phyloP scores from a whole-genome alignment of 2,113 vertebrate species.

The Periophthalmodon schlosseri region DNA sequence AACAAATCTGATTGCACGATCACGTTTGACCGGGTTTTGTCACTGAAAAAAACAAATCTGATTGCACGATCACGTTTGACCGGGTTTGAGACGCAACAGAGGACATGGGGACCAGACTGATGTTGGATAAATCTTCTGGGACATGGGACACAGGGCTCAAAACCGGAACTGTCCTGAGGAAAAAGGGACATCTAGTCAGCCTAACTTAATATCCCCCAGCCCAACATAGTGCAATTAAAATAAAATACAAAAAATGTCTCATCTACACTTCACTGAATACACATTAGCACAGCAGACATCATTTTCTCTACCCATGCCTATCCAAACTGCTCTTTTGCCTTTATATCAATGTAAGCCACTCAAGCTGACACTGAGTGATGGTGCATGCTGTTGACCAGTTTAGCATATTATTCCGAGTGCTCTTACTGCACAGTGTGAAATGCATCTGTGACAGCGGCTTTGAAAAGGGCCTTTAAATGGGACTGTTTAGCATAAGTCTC shows the following conservation, averaged over 20 bases:
- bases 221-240: neutral
- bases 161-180: too few species aligned
- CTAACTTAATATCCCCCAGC: too few species aligned
- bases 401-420: neutral
- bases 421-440: constrained; percentile 5
- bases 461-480: neutral
- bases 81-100: too few species aligned
- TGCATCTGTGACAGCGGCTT: constrained; percentile 1
- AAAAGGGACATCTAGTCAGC: too few species aligned
- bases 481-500: constrained; percentile 1
- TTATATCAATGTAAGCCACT: neutral
- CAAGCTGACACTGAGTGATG: neutral
- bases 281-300: neutral
- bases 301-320: neutral
- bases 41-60: too few species aligned
- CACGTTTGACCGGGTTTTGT: too few species aligned
- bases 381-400: neutral
- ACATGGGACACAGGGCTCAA: too few species aligned
- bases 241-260: neutral
- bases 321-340: neutral
- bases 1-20: too few species aligned
- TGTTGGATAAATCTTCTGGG: too few species aligned
- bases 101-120: too few species aligned
- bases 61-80: too few species aligned
- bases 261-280: too few species aligned